phyloP scores from a whole-genome alignment of 2,113 vertebrate species.

The Ifrita kowaldi region DNA sequence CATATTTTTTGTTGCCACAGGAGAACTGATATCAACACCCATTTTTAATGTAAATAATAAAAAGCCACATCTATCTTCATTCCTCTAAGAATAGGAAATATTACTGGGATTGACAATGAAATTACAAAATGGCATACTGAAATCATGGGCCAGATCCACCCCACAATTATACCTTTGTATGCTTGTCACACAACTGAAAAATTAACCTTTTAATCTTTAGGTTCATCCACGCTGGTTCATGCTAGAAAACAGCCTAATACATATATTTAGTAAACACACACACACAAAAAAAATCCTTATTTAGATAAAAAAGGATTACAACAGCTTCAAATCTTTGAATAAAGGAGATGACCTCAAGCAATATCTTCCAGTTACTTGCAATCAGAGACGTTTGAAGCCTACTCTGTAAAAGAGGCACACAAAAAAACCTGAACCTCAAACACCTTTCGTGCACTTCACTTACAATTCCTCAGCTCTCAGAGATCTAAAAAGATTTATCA shows the following conservation, averaged over 20 bases:
- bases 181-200: neutral
- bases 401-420: constrained; percentile 16
- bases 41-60: constrained; percentile 22
- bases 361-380: constrained; percentile 18
- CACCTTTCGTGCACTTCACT: constrained; percentile 51
- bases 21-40: neutral
- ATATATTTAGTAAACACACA: neutral
- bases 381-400: neutral
- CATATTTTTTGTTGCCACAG: neutral
- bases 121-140: neutral
- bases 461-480: constrained; percentile 10
- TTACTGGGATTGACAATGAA: neutral
- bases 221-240: neutral
- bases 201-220: neutral
- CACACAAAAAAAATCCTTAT: neutral
- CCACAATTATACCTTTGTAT: neutral
- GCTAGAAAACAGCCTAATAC: neutral
- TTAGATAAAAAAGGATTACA: constrained; percentile 2
- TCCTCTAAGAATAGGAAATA: neutral
- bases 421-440: constrained; percentile 46
- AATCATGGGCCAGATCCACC: neutral
- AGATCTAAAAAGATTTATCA: constrained; percentile 63
- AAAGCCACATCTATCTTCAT: neutral
- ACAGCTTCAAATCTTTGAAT: neutral
- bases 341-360: constrained; percentile 15